These are phyloP conservation scores for Morpho helenor DNA, from an alignment of 2,888 invertebrate genomes.

Conservation along the genomic window DNA sequence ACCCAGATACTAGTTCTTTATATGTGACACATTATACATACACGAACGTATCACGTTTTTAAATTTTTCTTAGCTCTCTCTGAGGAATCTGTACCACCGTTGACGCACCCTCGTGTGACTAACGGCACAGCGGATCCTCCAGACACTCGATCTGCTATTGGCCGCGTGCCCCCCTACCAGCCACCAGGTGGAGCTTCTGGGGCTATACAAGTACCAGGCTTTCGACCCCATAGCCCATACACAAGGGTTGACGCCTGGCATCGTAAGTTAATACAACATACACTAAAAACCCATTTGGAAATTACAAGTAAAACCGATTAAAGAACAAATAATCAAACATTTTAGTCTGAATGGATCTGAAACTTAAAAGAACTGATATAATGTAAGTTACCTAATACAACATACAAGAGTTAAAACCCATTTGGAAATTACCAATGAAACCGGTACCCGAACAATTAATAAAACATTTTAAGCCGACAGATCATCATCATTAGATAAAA, in stretches of 20 bases:
- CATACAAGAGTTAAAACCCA: too few species aligned
- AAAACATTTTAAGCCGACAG: too few species aligned
- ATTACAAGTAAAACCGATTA: too few species aligned
- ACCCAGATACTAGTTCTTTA: too few species aligned
- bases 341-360: too few species aligned
- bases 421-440: too few species aligned
- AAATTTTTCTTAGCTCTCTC: slow-evolving; percentile 17
- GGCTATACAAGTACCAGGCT: slow-evolving; percentile 54
- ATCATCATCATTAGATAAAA: too few species aligned
- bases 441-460: too few species aligned
- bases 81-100: slow-evolving; percentile 18
- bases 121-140: slow-evolving; percentile 56
- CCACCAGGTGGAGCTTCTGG: slow-evolving; percentile 70
- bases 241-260: slow-evolving; percentile 59
- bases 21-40: too few species aligned
- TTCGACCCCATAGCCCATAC: slow-evolving; percentile 56
- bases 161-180: slow-evolving; percentile 71
- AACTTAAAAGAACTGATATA: too few species aligned
- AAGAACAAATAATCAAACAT: too few species aligned
- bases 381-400: too few species aligned
- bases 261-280: slow-evolving; percentile 45
- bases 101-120: slow-evolving; percentile 36
- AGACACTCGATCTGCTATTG: slow-evolving; percentile 58
- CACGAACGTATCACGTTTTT: neutral
- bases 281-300: neutral